Percentiles rank a stretch among this genome's conserved stretches.
Evolutionary conservation across 2,888 invertebrate species (phyloP).

Genomic region (Steromphala cineraria): DNA sequence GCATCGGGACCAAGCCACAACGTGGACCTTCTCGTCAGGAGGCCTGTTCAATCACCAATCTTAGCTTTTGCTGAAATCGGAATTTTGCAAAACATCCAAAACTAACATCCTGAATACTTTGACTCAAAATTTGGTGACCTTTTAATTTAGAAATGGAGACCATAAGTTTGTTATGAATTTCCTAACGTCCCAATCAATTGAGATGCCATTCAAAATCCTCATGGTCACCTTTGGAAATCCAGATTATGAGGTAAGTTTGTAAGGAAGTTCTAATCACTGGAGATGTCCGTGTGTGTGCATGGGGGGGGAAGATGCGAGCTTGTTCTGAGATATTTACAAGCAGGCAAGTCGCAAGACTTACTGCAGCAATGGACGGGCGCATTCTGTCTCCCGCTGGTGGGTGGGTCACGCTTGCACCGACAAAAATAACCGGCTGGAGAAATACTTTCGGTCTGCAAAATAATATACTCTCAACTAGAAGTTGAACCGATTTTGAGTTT

Average conservation of each 20-base stretch:
- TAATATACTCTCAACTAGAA: not conserved
- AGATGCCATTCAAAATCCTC: too few relatives aligned
- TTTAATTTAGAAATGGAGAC: too few relatives aligned
- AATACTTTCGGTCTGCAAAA: conserved; percentile 78
- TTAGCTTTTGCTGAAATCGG: not conserved
- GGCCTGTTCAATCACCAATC: not conserved
- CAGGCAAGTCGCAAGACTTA: conserved; percentile 47
- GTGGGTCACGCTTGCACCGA: conserved; percentile 99
- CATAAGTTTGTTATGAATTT: too few relatives aligned
- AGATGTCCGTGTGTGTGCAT: too few relatives aligned
- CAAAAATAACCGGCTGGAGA: conserved; percentile 98
- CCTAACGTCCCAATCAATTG: too few relatives aligned
- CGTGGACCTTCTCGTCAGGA: not conserved
- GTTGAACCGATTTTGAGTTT: not conserved
- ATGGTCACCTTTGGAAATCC: too few relatives aligned
- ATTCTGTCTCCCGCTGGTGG: conserved; percentile 98
- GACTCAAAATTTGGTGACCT: too few relatives aligned
- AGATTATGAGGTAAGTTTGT: too few relatives aligned
- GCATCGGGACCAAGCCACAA: not conserved
- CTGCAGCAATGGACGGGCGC: conserved; percentile 98
- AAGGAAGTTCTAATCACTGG: too few relatives aligned
- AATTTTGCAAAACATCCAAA: not conserved
- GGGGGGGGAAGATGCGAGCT: too few relatives aligned
- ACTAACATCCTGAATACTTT: not conserved
- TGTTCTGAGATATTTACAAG: not conserved